Evolutionary conservation across 2,797 vertebrate species (phyloP), one percentile per base, ranked within the genome.

Genomic region (Platyrinchus mystaceus): DNA sequence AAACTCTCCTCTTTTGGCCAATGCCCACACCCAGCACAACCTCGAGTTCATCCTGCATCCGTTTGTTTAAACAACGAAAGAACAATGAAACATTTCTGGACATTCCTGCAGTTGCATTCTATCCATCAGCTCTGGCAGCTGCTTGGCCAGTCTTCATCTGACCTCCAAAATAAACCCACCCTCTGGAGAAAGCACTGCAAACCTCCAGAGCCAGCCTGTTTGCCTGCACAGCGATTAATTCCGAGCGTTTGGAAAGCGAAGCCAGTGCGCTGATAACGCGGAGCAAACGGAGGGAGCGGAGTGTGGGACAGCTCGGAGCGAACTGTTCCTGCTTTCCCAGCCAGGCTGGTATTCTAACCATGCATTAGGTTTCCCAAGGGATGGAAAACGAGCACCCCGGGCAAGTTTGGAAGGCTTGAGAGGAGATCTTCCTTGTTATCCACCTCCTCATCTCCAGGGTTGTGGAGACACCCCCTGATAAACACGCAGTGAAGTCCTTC

Each of bases 111-210:
- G 27, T 64, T 59, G 32, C 85, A 8, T 89, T 78, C 78, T 87
- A 94, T 95, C 94, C 66, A 84, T 95, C 83, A 95, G 74, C 58
- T 86, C 77, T 95, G 93, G 80, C 96, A 93, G 90, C 78, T 80
- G 79, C 82, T 89, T 94, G 94, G 92, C 88, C 89, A 53, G 30
- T 56, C 76, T 74, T 77, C 34, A 16, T 37, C 75, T 89, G 88
- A 78, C 53, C 50, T 94, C 44, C 75, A 67, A 67, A 92, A 44
- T 37, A 92, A 67, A 84, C 82, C 89, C 84, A 91, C 64, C 78
- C 93, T 90, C 56, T 34, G 84, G 78, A 90, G 59, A 79, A 89
- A 96, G 47, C 76, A 76, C 37, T 63, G 62, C 59, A 71, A 77
- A 53, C 26, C 39, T 81, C 92, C 14, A 39, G 46, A 85, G 53